Evolutionary conservation across 2,113 vertebrate species (phyloP).

Genomic region (Perca schrenkii): DNA sequence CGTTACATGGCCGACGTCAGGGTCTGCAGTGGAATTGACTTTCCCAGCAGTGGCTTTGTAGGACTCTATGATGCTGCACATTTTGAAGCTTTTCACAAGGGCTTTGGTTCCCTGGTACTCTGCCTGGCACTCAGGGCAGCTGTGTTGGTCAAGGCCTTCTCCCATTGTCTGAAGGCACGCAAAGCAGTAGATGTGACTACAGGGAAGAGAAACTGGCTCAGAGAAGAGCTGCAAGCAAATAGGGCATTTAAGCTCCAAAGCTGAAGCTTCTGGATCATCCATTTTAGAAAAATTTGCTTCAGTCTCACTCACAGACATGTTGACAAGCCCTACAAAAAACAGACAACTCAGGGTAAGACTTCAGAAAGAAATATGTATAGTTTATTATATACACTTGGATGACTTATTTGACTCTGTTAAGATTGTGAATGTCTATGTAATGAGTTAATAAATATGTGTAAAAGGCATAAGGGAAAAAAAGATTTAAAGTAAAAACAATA

Average conservation of each 20-base stretch:
- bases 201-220: slow-evolving; percentile 77
- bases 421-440: neutral
- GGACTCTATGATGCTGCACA: slow-evolving; percentile 73
- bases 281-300: neutral
- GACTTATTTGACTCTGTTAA: neutral
- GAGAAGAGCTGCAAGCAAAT: slow-evolving; percentile 79
- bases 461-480: neutral
- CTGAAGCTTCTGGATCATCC: slow-evolving; percentile 20
- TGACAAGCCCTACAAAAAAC: slow-evolving; percentile 30
- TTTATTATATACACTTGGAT: neutral
- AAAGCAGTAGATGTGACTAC: slow-evolving; percentile 79
- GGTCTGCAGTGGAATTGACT: neutral
- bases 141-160: slow-evolving; percentile 66
- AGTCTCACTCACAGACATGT: slow-evolving; percentile 59
- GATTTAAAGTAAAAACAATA: neutral
- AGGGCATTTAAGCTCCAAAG: slow-evolving; percentile 71
- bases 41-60: slow-evolving; percentile 51
- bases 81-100: slow-evolving; percentile 74
- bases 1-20: neutral
- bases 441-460: neutral
- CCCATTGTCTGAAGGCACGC: slow-evolving; percentile 76
- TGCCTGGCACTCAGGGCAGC: slow-evolving; percentile 82
- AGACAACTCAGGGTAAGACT: slow-evolving; percentile 22
- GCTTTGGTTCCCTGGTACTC: slow-evolving; percentile 49
- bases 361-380: neutral